Evolutionary conservation across 2,888 invertebrate genomes (phyloP).

Genomic region (Microctonus aethiopoides): DNA sequence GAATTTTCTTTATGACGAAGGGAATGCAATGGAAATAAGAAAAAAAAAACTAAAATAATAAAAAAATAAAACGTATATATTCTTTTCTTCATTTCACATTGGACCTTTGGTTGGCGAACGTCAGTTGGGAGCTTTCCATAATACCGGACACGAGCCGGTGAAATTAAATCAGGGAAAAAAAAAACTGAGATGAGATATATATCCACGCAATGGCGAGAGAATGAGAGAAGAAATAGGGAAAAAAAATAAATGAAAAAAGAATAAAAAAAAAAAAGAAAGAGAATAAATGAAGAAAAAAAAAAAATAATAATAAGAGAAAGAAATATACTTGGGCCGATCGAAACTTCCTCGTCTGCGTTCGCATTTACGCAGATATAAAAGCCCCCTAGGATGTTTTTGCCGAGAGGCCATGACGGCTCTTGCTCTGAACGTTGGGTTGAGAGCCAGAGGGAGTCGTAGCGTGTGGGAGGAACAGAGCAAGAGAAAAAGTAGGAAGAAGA

Average conservation of each 20-base stretch:
- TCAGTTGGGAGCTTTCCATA: constrained; percentile 39
- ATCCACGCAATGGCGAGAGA: constrained; percentile 9
- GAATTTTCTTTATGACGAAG: constrained; percentile 11
- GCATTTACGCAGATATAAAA: constrained; percentile 58
- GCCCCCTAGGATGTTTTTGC: constrained; percentile 33
- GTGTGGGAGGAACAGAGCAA: constrained; percentile 29
- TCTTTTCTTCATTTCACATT: constrained; percentile 9
- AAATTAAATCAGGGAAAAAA: constrained; percentile 50
- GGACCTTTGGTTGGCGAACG: constrained; percentile 10
- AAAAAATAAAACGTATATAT: constrained; percentile 21
- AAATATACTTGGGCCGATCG: constrained; percentile 53
- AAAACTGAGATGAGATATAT: constrained; percentile 27
- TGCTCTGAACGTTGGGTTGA: constrained; percentile 42
- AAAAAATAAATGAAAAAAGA: constrained; percentile 2
- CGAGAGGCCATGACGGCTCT: constrained; percentile 52
- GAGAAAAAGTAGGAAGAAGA: constrained; percentile 11
- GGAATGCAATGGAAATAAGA: constrained; percentile 2
- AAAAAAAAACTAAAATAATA: constrained; percentile 1
- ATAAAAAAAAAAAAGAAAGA: not conserved
- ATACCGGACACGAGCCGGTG: constrained; percentile 48
- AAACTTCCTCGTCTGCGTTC: constrained; percentile 51
- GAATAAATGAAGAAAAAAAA: not conserved
- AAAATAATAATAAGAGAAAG: constrained; percentile 7
- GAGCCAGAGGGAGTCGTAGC: constrained; percentile 40
- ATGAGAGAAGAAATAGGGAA: constrained; percentile 23